Conservation (phyloP, 35 echinoderm and acorn worm genomes). For the Ptychodera flava region DNA sequence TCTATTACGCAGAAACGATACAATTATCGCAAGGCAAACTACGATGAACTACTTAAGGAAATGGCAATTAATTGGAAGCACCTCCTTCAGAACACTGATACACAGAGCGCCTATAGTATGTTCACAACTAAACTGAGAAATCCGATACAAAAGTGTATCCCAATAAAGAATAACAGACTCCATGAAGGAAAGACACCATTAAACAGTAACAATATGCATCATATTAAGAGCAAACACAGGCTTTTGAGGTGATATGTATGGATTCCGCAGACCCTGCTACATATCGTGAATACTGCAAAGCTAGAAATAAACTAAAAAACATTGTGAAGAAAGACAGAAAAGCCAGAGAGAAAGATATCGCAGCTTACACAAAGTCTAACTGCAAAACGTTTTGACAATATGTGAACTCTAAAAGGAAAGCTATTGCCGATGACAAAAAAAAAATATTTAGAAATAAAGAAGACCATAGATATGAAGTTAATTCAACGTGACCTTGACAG, state of each 20-base stretch:
- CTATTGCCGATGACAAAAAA: constrained; percentile 32
- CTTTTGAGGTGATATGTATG: neutral
- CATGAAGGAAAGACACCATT: neutral
- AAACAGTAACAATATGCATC: neutral
- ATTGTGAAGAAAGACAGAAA: neutral
- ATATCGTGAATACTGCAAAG: no score
- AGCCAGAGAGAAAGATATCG: constrained; percentile 5
- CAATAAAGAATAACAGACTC: neutral
- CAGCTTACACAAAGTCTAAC: neutral
- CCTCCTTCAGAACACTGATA: neutral
- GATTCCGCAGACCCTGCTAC: neutral
- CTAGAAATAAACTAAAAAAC: neutral
- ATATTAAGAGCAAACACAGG: constrained; percentile 3
- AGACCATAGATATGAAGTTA: neutral
- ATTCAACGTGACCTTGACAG: constrained; percentile 3
- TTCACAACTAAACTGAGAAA: no score
- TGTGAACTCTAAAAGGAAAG: constrained; percentile 16
- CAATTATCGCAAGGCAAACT: constrained; percentile 6
- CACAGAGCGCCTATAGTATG: no score
- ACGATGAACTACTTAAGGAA: neutral
- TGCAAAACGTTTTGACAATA: constrained; percentile 9
- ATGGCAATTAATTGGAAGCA: neutral
- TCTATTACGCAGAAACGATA: neutral
- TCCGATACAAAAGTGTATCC: neutral
- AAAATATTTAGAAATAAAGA: constrained; percentile 11